These are phyloP conservation scores for Chironomus tepperi DNA, from an alignment of 1,140 invertebrate genomes.

Conservation along the genomic window DNA sequence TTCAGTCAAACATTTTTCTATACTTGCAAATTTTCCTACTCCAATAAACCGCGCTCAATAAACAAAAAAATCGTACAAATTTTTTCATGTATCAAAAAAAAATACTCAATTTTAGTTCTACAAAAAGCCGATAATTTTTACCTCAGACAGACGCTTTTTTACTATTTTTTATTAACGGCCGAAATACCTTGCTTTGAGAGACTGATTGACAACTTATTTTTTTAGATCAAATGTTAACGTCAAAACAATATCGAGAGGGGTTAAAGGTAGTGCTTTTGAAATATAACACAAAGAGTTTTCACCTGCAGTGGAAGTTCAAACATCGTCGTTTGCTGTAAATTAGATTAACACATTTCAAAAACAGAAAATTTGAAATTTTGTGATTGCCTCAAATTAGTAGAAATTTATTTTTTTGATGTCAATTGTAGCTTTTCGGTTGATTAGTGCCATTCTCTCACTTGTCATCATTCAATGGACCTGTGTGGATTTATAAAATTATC, in stretches of 20 bases:
- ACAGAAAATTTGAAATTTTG: neutral
- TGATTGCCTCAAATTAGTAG: neutral
- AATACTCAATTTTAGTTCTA: too few species aligned
- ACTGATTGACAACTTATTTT: slow-evolving; percentile 19
- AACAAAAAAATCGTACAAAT: too few species aligned
- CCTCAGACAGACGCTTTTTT: too few species aligned
- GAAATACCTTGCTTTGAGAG: neutral
- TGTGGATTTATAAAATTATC: too few species aligned
- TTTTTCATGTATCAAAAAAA: too few species aligned
- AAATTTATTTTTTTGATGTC: neutral
- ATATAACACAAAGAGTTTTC: neutral
- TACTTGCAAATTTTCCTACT: too few species aligned
- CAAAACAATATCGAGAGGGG: neutral
- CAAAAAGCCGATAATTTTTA: too few species aligned
- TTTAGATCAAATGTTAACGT: neutral
- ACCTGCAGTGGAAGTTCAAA: neutral
- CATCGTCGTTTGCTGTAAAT: neutral
- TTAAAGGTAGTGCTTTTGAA: neutral
- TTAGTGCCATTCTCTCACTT: slow-evolving; percentile 7
- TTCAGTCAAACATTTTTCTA: too few species aligned
- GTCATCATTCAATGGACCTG: neutral
- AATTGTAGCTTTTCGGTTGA: neutral
- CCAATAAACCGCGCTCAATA: neutral
- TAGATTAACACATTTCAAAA: slow-evolving; percentile 6
- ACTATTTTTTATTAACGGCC: too few species aligned